Percentiles rank a stretch among this genome's conserved stretches.
These are phyloP conservation scores for Rhynchotus rufescens DNA, from an alignment of 2,797 vertebrate species.

Conservation along the genomic window DNA sequence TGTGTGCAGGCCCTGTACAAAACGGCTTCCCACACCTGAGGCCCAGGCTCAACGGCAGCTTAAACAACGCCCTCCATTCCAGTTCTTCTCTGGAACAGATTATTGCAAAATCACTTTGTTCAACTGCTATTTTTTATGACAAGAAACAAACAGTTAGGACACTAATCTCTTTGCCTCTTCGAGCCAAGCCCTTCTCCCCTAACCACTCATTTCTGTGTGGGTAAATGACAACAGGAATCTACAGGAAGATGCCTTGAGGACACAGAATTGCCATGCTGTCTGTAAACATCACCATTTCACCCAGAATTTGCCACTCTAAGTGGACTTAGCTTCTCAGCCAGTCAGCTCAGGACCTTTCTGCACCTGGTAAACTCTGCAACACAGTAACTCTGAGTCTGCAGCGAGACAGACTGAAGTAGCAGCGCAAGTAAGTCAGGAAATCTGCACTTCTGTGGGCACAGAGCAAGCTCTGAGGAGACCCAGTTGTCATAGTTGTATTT, in stretches of 20 bases:
- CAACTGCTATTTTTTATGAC: neutral
- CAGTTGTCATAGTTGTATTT: conserved; percentile 61
- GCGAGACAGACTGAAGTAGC: conserved; percentile 62
- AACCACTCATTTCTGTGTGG: neutral
- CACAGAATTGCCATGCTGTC: neutral
- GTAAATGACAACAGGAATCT: neutral
- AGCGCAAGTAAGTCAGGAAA: conserved; percentile 52
- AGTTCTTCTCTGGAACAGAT: neutral
- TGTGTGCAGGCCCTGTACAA: neutral
- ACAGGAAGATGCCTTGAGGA: conserved; percentile 11
- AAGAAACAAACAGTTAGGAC: neutral
- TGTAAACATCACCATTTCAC: conserved; percentile 33
- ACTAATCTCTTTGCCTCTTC: neutral
- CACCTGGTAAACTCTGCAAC: conserved; percentile 59
- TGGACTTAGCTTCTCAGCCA: conserved; percentile 14
- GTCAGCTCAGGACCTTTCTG: conserved; percentile 36
- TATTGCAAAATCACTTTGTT: conserved; percentile 26
- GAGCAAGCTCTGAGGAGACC: conserved; percentile 19
- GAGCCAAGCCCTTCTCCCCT: neutral
- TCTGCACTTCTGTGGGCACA: conserved; percentile 52
- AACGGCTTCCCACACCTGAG: neutral
- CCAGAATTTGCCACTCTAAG: neutral
- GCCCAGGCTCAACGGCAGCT: neutral
- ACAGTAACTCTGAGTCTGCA: conserved; percentile 51
- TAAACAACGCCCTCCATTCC: neutral